Percentiles rank a stretch among this genome's conserved stretches.
Conservation (phyloP, 2,113 vertebrate genomes). For the Lagopus muta region DNA sequence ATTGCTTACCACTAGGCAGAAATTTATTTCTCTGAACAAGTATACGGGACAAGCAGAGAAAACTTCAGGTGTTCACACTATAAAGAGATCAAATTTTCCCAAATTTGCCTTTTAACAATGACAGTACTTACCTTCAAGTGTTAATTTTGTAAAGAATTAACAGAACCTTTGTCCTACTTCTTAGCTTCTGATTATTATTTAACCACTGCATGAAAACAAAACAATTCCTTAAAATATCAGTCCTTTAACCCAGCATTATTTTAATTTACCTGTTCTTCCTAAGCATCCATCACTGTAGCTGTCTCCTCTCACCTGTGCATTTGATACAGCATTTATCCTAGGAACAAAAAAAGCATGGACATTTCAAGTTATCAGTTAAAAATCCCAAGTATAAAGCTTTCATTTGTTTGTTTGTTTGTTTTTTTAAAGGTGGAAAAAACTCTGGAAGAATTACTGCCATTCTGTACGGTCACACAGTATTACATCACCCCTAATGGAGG, state of each 20-base stretch:
- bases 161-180: neutral
- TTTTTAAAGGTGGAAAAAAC: neutral
- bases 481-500: neutral
- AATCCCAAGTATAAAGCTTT: neutral
- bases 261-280: constrained; percentile 86
- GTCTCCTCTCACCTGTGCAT: constrained; percentile 92
- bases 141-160: neutral
- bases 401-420: neutral
- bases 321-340: constrained; percentile 95
- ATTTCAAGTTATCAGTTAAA: neutral
- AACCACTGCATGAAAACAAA: neutral
- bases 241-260: neutral
- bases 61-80: neutral
- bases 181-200: neutral
- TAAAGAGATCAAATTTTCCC: neutral
- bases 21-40: neutral
- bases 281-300: constrained; percentile 90
- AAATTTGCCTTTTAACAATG: neutral
- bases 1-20: neutral
- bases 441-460: neutral
- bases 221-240: neutral
- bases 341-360: neutral
- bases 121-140: neutral
- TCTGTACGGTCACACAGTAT: neutral
- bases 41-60: neutral